phyloP scores from a whole-genome alignment of 2,113 vertebrate genomes.

The Trematocara macrostoma region DNA sequence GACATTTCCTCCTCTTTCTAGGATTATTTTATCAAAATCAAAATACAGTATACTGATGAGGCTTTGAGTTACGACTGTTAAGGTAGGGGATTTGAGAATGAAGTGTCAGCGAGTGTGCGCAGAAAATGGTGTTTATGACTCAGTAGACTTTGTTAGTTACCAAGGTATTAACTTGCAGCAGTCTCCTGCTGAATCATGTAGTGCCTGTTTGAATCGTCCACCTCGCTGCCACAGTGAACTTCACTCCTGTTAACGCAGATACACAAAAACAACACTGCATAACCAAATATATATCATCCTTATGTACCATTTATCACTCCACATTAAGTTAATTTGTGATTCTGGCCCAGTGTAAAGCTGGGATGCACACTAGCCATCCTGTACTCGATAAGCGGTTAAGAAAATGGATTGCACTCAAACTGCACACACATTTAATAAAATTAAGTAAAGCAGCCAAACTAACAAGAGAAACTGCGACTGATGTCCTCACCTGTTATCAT shows the following conservation, averaged over 20 bases:
- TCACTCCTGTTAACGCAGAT: conserved; percentile 72
- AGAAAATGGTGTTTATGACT: neutral
- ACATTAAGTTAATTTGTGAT: neutral
- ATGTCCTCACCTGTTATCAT: conserved; percentile 82
- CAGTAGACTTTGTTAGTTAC: conserved; percentile 7
- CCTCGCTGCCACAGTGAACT: conserved; percentile 79
- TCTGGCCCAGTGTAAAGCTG: neutral
- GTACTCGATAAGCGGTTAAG: accelerated
- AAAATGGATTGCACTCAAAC: neutral
- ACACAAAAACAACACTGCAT: neutral
- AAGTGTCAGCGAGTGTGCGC: neutral
- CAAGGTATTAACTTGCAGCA: conserved; percentile 82
- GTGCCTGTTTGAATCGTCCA: conserved; percentile 81
- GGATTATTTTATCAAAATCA: neutral
- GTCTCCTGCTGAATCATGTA: conserved; percentile 84
- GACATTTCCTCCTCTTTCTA: neutral
- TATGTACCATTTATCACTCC: neutral
- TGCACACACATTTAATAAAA: neutral
- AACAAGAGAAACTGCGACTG: neutral
- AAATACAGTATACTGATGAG: neutral
- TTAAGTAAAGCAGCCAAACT: neutral
- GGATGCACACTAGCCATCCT: neutral
- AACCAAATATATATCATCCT: neutral
- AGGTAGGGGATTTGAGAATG: neutral
- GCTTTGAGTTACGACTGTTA: neutral